Conservation (phyloP, 2,888 invertebrate species). For the Sialis lutaria region DNA sequence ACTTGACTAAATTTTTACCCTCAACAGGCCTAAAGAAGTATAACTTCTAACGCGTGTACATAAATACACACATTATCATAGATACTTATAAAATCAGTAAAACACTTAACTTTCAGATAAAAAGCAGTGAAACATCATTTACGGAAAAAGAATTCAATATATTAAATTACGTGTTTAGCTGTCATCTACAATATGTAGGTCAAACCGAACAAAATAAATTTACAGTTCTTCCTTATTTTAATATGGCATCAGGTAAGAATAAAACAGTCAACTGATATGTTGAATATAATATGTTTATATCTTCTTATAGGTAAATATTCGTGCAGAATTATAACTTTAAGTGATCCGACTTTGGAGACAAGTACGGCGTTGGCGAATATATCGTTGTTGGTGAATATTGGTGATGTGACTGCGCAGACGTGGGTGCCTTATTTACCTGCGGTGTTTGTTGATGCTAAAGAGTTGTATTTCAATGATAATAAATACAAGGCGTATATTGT, state of each 20-base stretch:
- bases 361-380: slow-evolving; percentile 19
- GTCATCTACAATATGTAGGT: slow-evolving; percentile 18
- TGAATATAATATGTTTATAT: too few species aligned
- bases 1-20: neutral
- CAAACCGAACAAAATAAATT: slow-evolving; percentile 18
- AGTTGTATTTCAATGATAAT: slow-evolving; percentile 13
- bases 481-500: slow-evolving; percentile 17
- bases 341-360: slow-evolving; percentile 14
- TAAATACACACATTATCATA: neutral
- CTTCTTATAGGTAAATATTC: slow-evolving; percentile 21
- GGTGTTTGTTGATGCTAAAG: slow-evolving; percentile 15
- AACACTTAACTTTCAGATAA: too few species aligned
- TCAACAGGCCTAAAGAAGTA: too few species aligned
- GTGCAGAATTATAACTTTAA: slow-evolving; percentile 19
- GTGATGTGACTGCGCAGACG: slow-evolving; percentile 9
- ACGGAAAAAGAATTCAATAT: slow-evolving; percentile 5
- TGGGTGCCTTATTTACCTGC: slow-evolving; percentile 22
- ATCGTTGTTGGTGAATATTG: slow-evolving; percentile 18
- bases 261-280: too few species aligned
- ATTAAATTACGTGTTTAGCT: slow-evolving; percentile 23
- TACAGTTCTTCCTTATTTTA: slow-evolving; percentile 20
- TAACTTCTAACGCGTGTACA: too few species aligned
- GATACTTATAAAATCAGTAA: neutral
- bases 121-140: too few species aligned
- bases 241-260: slow-evolving; percentile 21